Conservation (phyloP, 2,888 invertebrate species). For the Nipponacmea schrenckii region DNA sequence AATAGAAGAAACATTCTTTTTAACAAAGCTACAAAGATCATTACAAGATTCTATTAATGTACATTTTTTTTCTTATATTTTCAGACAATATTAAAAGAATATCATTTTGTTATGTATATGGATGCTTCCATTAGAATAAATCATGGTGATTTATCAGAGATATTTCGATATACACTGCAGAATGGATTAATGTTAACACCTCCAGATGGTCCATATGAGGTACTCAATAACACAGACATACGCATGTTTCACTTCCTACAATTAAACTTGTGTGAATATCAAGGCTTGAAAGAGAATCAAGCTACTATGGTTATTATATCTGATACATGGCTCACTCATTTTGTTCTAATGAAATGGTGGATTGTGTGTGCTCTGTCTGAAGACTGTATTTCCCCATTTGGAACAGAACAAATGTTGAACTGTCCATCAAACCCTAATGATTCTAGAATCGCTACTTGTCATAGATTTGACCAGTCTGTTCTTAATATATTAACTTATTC, state of each 20-base stretch:
- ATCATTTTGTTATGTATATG: constrained; percentile 16
- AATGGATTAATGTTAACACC: constrained; percentile 4
- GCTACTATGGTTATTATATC: constrained; percentile 11
- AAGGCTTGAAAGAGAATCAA: constrained; percentile 4
- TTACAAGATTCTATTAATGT: too few species aligned
- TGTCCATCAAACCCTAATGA: not conserved
- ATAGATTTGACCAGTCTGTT: constrained; percentile 17
- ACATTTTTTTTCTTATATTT: not conserved
- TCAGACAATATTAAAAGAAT: constrained; percentile 10
- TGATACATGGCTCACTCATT: not conserved
- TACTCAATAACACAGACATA: constrained; percentile 13
- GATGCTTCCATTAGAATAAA: constrained; percentile 14
- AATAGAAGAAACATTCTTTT: too few species aligned
- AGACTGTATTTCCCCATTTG: constrained; percentile 15
- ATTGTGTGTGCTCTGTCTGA: constrained; percentile 8
- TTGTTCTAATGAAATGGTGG: constrained; percentile 15
- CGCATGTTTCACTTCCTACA: constrained; percentile 11
- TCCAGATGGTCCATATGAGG: not conserved
- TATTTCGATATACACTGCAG: constrained; percentile 9
- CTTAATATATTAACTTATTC: constrained; percentile 11
- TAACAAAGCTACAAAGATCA: too few species aligned
- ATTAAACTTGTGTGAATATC: constrained; percentile 14
- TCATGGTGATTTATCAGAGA: not conserved
- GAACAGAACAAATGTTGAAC: constrained; percentile 6
- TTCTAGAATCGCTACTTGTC: constrained; percentile 8